A percentile compares a stretch with the other conserved stretches of the same genome.
phyloP scores from a whole-genome alignment of 2,888 invertebrate genomes.

The Oscheius sp. region DNA sequence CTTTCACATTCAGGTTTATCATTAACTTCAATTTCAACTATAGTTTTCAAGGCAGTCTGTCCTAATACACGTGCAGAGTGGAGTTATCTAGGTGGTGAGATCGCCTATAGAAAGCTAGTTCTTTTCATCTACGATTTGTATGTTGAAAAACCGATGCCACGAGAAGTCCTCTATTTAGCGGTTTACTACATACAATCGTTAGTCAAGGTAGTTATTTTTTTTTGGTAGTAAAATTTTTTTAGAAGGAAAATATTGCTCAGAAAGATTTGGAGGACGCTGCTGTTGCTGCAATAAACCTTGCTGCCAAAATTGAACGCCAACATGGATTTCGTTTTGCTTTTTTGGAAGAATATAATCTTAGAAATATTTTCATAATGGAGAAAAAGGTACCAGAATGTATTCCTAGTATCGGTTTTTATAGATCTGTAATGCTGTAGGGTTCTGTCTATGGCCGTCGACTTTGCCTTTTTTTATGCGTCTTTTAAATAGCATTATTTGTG shows the following conservation, averaged over 20 bases:
- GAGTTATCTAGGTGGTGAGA: background rate
- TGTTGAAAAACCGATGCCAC: background rate
- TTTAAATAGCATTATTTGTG: constrained; percentile 5
- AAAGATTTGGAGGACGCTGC: constrained; percentile 16
- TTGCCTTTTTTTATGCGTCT: constrained; percentile 27
- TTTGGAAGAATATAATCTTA: constrained; percentile 2
- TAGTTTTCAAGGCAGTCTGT: background rate
- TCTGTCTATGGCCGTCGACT: constrained; percentile 25
- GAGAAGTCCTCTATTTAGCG: constrained; percentile 28
- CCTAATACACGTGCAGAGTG: background rate
- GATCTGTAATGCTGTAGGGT: constrained; percentile 11
- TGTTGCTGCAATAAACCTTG: constrained; percentile 21
- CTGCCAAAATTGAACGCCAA: constrained; percentile 23
- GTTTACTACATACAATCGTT: constrained; percentile 14
- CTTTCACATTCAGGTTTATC: constrained; percentile 12
- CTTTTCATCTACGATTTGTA: constrained; percentile 4
- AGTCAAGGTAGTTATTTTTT: constrained; percentile 13
- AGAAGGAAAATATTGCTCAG: background rate
- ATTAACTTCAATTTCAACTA: background rate
- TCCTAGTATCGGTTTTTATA: background rate
- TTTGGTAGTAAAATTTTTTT: background rate
- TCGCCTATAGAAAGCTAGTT: background rate
- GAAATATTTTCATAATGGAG: constrained; percentile 9
- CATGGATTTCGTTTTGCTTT: background rate
- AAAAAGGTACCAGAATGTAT: background rate